Conservation (phyloP, 2,888 invertebrate genomes). For the Meteorus cinctellus region DNA sequence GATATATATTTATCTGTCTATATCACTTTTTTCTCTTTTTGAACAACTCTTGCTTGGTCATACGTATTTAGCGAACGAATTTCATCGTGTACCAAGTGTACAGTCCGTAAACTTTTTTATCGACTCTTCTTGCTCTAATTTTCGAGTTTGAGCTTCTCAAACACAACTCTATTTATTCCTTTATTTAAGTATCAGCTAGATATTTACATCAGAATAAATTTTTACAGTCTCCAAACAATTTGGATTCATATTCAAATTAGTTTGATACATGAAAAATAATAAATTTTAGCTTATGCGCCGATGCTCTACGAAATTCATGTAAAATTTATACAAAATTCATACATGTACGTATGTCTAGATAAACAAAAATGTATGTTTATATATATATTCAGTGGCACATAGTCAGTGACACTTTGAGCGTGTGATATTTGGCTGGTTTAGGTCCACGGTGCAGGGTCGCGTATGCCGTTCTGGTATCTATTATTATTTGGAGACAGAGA, state of each 20-base stretch:
- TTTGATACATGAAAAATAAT: no score
- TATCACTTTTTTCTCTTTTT: not conserved
- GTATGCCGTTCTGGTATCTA: slow-evolving; percentile 44
- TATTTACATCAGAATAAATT: no score
- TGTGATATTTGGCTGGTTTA: slow-evolving; percentile 28
- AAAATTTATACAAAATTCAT: no score
- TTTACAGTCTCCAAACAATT: no score
- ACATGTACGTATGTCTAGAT: not conserved
- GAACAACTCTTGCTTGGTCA: slow-evolving; percentile 30
- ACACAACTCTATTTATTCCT: not conserved
- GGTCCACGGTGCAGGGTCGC: slow-evolving; percentile 41
- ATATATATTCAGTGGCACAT: not conserved
- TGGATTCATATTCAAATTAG: no score
- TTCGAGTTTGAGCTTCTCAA: not conserved
- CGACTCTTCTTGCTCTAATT: not conserved
- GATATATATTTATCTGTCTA: not conserved
- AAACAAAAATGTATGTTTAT: not conserved
- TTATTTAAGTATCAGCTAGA: not conserved
- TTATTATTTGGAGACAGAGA: slow-evolving; percentile 47
- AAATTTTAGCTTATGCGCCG: no score
- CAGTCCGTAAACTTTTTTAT: slow-evolving; percentile 12
- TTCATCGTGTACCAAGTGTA: not conserved
- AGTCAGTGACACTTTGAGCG: slow-evolving; percentile 14
- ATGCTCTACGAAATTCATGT: no score
- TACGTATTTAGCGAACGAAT: slow-evolving; percentile 40